Evolutionary conservation across 2,888 invertebrate genomes (phyloP).

Genomic region (Heliconius aoede): DNA sequence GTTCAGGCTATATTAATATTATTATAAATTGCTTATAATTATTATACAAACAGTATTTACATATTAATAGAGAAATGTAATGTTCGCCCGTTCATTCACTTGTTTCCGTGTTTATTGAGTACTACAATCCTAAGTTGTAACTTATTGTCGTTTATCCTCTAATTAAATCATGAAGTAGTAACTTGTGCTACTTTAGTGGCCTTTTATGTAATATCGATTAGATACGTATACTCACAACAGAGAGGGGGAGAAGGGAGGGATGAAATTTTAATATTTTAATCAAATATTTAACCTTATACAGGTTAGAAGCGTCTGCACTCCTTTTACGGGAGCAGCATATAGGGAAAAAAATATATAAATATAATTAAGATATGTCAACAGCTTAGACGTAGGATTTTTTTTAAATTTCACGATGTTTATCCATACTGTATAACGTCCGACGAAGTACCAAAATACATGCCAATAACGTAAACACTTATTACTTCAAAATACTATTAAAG

Average conservation of each 20-base stretch:
- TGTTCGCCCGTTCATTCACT: background rate
- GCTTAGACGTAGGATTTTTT: too few relatives aligned
- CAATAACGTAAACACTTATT: too few relatives aligned
- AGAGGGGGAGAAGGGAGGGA: background rate
- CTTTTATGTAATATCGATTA: slow-evolving; percentile 5
- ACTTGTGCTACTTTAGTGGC: slow-evolving; percentile 7
- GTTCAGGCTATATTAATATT: slow-evolving; percentile 19
- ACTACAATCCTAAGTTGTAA: background rate
- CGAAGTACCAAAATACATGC: too few relatives aligned
- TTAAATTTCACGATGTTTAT: too few relatives aligned
- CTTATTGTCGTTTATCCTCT: slow-evolving; percentile 9
- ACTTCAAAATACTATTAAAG: too few relatives aligned
- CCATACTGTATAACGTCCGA: too few relatives aligned
- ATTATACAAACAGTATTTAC: slow-evolving; percentile 12
- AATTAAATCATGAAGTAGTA: slow-evolving; percentile 21
- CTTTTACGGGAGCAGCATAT: too few relatives aligned
- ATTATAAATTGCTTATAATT: slow-evolving; percentile 8
- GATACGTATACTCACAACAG: background rate
- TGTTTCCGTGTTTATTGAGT: background rate
- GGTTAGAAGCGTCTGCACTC: too few relatives aligned
- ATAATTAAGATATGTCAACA: too few relatives aligned
- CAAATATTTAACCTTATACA: too few relatives aligned
- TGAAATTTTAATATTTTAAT: slow-evolving; percentile 1
- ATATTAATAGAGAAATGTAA: background rate
- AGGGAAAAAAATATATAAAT: too few relatives aligned